phyloP scores from a whole-genome alignment of 2,888 invertebrate genomes.

The Macropis europaea region DNA sequence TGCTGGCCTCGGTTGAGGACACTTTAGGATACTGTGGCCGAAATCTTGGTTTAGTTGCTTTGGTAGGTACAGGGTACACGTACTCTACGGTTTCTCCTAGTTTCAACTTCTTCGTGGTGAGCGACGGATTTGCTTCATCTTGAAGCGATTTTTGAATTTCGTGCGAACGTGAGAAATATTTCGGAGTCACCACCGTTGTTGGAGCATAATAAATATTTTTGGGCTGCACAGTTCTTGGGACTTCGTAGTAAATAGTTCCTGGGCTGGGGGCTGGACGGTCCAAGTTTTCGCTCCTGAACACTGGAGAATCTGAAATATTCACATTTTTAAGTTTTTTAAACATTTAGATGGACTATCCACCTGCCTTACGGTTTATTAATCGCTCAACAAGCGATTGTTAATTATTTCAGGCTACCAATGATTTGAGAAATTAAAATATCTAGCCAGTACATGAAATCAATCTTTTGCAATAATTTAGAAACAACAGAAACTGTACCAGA shows the following conservation, averaged over 20 bases:
- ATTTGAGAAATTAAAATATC: too few species aligned
- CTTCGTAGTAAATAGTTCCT: constrained; percentile 13
- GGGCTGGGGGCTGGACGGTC: neutral
- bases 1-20: neutral
- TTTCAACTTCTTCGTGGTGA: neutral
- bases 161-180: neutral
- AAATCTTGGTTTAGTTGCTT: neutral
- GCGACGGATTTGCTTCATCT: neutral
- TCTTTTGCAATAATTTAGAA: too few species aligned
- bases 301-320: neutral
- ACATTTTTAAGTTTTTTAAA: too few species aligned
- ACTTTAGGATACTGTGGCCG: neutral
- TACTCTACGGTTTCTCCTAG: neutral
- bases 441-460: too few species aligned
- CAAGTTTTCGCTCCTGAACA: neutral
- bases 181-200: neutral
- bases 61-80: neutral
- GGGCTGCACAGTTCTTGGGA: neutral
- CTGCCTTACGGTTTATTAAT: too few species aligned
- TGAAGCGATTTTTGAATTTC: neutral
- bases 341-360: too few species aligned
- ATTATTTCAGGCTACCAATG: too few species aligned
- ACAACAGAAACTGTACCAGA: too few species aligned
- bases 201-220: neutral
- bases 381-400: too few species aligned